Evolutionary conservation across 2,113 vertebrate genomes (phyloP).

Genomic region (Phaethon lepturus): DNA sequence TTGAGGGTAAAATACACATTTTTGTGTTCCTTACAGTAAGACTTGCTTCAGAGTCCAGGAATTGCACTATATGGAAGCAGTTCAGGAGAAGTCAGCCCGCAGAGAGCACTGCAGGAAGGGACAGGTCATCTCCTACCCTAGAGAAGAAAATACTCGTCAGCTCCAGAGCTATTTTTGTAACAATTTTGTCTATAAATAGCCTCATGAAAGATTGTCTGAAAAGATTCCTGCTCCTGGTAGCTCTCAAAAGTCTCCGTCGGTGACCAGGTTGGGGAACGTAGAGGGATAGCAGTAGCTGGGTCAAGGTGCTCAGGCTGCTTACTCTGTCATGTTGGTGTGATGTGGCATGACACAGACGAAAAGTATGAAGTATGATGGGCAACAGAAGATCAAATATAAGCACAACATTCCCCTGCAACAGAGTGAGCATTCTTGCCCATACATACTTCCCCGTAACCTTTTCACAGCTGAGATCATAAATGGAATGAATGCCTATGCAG

Average conservation of each 20-base stretch:
- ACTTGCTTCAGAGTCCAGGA: neutral
- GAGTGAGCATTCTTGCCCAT: neutral
- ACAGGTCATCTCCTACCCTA: constrained; percentile 38
- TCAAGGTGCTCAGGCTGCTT: constrained; percentile 35
- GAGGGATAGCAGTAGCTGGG: neutral
- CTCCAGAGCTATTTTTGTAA: constrained; percentile 65
- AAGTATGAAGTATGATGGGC: neutral
- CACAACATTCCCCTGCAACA: neutral
- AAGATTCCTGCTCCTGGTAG: constrained; percentile 53
- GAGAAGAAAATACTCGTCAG: constrained; percentile 37
- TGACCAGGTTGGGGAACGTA: neutral
- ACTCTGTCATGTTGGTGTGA: neutral
- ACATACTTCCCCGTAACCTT: neutral
- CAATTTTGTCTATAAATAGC: constrained; percentile 66
- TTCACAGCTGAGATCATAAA: constrained; percentile 10
- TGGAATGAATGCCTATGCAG: neutral
- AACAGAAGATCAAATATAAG: constrained; percentile 6
- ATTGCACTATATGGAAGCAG: neutral
- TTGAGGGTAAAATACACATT: neutral
- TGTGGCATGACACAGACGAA: neutral
- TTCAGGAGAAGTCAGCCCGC: neutral
- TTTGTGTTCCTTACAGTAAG: neutral
- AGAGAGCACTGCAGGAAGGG: neutral
- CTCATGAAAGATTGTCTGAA: constrained; percentile 60
- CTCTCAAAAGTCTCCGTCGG: constrained; percentile 33